Percentiles rank a stretch among this genome's conserved stretches.
phyloP scores from a whole-genome alignment of 2,797 vertebrate species.

The Chromobotia macracanthus region DNA sequence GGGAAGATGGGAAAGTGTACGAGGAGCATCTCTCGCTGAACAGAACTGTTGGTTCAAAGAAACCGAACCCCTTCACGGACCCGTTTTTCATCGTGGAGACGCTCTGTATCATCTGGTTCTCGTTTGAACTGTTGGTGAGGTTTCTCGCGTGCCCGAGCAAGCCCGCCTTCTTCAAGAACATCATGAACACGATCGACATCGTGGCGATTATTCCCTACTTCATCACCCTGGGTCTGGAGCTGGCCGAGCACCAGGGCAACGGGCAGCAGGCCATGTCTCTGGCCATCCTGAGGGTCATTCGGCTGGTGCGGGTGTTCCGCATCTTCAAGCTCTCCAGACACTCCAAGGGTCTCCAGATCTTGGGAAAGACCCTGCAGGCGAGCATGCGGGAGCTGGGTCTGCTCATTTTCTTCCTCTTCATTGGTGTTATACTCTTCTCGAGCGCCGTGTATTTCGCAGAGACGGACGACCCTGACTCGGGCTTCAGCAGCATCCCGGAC shows the following conservation, averaged over 20 bases:
- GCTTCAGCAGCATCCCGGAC: conserved; percentile 91
- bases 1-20: conserved; percentile 65
- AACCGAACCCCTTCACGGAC: conserved; percentile 87
- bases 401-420: conserved; percentile 92
- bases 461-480: conserved; percentile 87
- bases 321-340: conserved; percentile 91
- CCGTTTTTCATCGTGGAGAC: conserved; percentile 96
- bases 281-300: conserved; percentile 89
- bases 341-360: conserved; percentile 87
- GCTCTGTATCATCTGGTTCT: conserved; percentile 93
- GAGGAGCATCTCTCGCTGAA: conserved; percentile 61
- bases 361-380: conserved; percentile 88
- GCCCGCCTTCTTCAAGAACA: conserved; percentile 91
- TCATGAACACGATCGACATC: conserved; percentile 96
- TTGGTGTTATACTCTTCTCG: conserved; percentile 90
- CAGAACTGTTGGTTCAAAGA: conserved; percentile 61
- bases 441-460: conserved; percentile 95
- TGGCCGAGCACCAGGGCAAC: conserved; percentile 87
- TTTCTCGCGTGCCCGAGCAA: conserved; percentile 94
- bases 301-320: conserved; percentile 87
- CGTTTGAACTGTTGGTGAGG: conserved; percentile 90
- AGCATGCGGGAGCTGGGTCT: conserved; percentile 92
- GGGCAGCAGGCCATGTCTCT: conserved; percentile 90
- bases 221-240: conserved; percentile 88
- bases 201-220: conserved; percentile 94